Conservation (phyloP, 2,888 invertebrate genomes). For the Metacarcinus magister region DNA sequence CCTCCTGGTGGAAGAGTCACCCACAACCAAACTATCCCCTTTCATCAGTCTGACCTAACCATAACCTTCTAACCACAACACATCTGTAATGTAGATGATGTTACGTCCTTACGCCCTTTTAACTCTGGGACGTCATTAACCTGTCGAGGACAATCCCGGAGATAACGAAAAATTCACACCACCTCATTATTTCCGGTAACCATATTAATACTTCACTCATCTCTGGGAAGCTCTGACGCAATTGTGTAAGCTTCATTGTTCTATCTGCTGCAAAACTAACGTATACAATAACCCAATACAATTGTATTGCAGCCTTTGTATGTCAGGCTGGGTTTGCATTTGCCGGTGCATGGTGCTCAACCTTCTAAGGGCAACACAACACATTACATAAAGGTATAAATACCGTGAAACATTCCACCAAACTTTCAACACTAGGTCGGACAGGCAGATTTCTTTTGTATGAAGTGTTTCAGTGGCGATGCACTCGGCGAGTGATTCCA, state of each 20-base stretch:
- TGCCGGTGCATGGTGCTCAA: not conserved
- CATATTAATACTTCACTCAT: not conserved
- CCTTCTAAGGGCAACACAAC: too few species aligned
- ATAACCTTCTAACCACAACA: not conserved
- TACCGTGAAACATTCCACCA: not conserved
- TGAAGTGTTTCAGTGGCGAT: too few species aligned
- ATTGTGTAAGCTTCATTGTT: not conserved
- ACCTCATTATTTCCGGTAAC: not conserved
- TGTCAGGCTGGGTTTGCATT: not conserved
- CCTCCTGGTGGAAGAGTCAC: too few species aligned
- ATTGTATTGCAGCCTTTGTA: not conserved
- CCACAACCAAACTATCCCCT: not conserved
- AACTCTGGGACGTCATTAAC: not conserved
- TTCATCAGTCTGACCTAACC: not conserved
- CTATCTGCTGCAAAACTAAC: not conserved
- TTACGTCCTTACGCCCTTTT: not conserved
- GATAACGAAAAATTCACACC: not conserved
- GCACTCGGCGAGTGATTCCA: too few species aligned
- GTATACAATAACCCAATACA: not conserved
- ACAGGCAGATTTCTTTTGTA: too few species aligned
- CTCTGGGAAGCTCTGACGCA: not conserved
- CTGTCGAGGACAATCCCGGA: not conserved
- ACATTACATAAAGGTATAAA: not conserved
- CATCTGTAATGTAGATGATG: not conserved
- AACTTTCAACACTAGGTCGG: not conserved